Conservation (phyloP, 1,140 invertebrate species). For the Hylaeus volcanicus region DNA sequence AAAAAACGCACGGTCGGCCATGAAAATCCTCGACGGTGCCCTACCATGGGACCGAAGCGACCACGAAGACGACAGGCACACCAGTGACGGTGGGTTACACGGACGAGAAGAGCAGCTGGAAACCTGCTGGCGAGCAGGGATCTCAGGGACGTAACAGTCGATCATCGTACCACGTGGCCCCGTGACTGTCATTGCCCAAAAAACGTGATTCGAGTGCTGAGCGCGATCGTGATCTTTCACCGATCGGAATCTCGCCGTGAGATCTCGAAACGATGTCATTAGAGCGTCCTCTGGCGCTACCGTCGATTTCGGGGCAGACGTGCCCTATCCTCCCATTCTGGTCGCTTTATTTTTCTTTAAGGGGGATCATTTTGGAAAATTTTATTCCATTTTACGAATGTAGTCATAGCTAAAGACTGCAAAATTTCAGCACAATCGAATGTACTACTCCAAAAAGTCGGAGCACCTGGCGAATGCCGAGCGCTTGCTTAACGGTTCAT, state of each 20-base stretch:
- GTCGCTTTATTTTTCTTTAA: no score
- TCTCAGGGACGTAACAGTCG: slow-evolving; percentile 40
- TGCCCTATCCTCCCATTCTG: neutral
- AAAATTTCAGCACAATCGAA: no score
- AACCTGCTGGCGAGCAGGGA: slow-evolving; percentile 45
- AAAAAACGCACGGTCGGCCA: slow-evolving; percentile 18
- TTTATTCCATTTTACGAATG: no score
- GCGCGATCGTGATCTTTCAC: neutral
- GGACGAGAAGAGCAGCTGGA: slow-evolving; percentile 50
- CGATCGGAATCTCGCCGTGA: neutral
- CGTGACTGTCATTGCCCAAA: slow-evolving; percentile 24
- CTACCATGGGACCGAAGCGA: neutral
- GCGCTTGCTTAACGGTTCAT: no score
- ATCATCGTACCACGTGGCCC: slow-evolving; percentile 36
- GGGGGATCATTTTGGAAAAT: no score
- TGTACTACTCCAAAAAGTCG: no score
- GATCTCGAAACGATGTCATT: neutral
- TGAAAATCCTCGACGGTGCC: slow-evolving; percentile 38
- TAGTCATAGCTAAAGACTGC: no score
- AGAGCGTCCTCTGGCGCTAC: neutral
- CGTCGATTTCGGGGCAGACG: slow-evolving; percentile 18
- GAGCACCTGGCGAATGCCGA: no score
- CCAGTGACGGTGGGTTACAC: slow-evolving; percentile 6
- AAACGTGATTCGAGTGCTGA: slow-evolving; percentile 26
- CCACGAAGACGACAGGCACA: neutral